These are phyloP conservation scores for Gavia stellata DNA, from an alignment of 2,113 vertebrate species.

Conservation along the genomic window DNA sequence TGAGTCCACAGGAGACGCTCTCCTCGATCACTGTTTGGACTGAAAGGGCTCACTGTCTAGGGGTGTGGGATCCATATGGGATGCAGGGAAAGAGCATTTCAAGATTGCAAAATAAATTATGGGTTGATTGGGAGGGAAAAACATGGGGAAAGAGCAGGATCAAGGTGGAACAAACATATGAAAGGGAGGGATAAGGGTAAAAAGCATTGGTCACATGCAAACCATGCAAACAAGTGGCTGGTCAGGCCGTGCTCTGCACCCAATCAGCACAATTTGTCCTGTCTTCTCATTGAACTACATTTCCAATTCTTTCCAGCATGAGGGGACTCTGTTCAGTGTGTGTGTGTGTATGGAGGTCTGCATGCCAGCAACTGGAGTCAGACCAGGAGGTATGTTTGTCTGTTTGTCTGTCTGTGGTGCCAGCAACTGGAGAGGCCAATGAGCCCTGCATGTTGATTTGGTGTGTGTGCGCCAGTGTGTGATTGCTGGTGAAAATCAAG, in stretches of 20 bases:
- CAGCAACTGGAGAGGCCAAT: background rate
- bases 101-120: background rate
- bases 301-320: background rate
- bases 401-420: background rate
- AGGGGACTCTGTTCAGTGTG: background rate
- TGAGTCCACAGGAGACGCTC: background rate
- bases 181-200: background rate
- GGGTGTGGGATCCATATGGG: background rate
- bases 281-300: background rate
- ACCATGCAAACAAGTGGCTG: background rate
- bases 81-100: background rate
- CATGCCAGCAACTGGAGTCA: background rate
- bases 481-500: background rate
- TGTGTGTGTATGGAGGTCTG: background rate
- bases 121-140: background rate
- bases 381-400: background rate
- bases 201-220: background rate
- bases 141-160: background rate
- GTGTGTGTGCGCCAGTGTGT: background rate
- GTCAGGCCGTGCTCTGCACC: background rate
- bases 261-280: rapidly evolving
- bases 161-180: background rate
- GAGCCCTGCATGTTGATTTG: background rate
- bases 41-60: background rate
- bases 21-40: background rate